Base-by-base conservation (phyloP, 2,797 vertebrate species). In the Gallinago nigripennis region DNA sequence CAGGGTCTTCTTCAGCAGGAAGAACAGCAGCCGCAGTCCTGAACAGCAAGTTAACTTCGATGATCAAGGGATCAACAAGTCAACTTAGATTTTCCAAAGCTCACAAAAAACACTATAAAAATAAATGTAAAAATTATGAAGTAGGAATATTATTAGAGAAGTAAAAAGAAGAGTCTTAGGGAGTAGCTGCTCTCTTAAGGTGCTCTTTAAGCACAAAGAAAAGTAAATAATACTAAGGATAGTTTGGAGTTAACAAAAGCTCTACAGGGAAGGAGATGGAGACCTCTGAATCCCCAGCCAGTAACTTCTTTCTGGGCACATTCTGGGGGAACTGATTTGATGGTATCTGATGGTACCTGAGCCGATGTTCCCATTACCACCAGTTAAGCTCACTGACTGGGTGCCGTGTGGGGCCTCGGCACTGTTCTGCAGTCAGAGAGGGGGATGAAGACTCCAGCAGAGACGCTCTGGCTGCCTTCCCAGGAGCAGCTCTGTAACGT, bases 401-500 rank as follows among this genome's bases (percentile, higher is more conserved):
- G n/a, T 94, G 58, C 28, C 60, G 9, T 54, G 48, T n/a, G 50
- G 86, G 94, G 56, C 33, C 33, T 33, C 33, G 33, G 33, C 33
- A n/a, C 33, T 45, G 28, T 58, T 88, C 61, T 63, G 31, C n/a
- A 75, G 78, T 43, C 48, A 64, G 70, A 81, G 65, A 48, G 27
- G 73, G 78, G 88, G 77, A 87, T 41, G 92, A 84, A 91, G 82
- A 73, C 77, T 95, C 88, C 84, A 69, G 41, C 72, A 63, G 61
- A 96, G 87, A 92, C 48, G 93, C 88, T 87, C 95, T 97, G 94
- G 96, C 92, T 95, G 90, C 82, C 90, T 96, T 94, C 91, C 94
- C 95, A 95, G 88, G 70, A 96, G 78, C 92, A 84, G 69, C 83
- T 91, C 73, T 68, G 54, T 28, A 92, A 35, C 16, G 39, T 53